phyloP scores from a whole-genome alignment of 2,113 vertebrate genomes.

The Brienomyrus longianalis region DNA sequence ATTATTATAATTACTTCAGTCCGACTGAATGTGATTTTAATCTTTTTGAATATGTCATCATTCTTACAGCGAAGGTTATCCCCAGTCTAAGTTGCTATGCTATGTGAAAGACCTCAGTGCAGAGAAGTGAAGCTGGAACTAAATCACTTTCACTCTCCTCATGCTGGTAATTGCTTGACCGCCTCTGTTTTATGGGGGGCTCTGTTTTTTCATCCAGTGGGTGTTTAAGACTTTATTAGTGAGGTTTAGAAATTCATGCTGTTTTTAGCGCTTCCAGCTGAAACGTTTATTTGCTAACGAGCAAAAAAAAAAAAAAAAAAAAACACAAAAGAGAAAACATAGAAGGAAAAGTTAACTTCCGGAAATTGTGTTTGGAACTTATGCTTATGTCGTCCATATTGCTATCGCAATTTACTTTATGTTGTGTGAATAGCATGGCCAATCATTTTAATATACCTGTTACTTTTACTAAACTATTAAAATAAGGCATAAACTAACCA shows the following conservation, averaged over 20 bases:
- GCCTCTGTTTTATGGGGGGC: conserved; percentile 33
- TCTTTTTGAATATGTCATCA: not conserved
- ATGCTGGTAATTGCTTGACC: conserved; percentile 28
- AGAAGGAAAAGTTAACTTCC: not conserved
- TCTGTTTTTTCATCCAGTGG: conserved; percentile 29
- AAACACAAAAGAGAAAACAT: not conserved
- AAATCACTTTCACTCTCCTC: conserved; percentile 15
- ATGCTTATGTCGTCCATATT: not conserved
- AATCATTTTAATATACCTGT: not conserved
- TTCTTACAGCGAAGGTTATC: not conserved
- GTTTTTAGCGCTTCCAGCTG: conserved; percentile 15
- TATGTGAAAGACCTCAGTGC: not conserved
- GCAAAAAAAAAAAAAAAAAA: not conserved
- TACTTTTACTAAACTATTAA: not conserved
- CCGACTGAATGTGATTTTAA: not conserved
- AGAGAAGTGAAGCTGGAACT: conserved; percentile 14
- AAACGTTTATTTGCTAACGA: not conserved
- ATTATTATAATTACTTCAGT: not conserved
- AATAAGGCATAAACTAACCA: not conserved
- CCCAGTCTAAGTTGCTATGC: not conserved
- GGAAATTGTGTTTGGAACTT: not conserved
- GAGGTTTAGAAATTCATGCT: conserved; percentile 30
- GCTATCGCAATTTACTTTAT: not conserved
- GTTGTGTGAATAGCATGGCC: not conserved
- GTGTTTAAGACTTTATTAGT: conserved; percentile 31